Conservation (phyloP, 2,888 invertebrate genomes). For the Drosophila stalkeri region DNA sequence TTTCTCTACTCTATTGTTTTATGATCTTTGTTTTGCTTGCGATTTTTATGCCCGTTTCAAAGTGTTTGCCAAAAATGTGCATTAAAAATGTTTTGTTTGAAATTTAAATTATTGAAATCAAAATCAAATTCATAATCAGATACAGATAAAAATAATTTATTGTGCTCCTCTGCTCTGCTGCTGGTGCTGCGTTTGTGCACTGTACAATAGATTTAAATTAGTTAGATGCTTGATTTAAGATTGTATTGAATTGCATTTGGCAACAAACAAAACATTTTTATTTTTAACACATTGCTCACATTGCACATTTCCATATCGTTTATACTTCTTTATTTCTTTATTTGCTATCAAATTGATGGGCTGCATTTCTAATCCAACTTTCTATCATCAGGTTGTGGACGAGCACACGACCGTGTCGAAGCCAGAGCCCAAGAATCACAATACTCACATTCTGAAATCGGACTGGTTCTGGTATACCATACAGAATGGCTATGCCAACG, state of each 20-base stretch:
- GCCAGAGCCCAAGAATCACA: slow-evolving; percentile 89
- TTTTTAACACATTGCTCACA: slow-evolving; percentile 30
- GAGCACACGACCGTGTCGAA: slow-evolving; percentile 90
- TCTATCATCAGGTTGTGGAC: slow-evolving; percentile 90
- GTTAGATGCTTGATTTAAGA: slow-evolving; percentile 65
- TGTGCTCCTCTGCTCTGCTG: slow-evolving; percentile 68
- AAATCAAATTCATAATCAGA: slow-evolving; percentile 11
- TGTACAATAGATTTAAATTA: slow-evolving; percentile 60
- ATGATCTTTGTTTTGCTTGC: slow-evolving; percentile 47
- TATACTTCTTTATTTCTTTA: not conserved
- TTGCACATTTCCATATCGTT: slow-evolving; percentile 34
- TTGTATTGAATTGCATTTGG: slow-evolving; percentile 49
- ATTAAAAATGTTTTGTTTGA: slow-evolving; percentile 72
- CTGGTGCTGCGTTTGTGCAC: slow-evolving; percentile 56
- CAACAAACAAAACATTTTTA: slow-evolving; percentile 79
- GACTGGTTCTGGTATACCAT: slow-evolving; percentile 99
- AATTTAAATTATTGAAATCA: slow-evolving; percentile 56
- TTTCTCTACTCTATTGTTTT: slow-evolving; percentile 35
- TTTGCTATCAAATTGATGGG: not conserved
- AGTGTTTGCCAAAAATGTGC: slow-evolving; percentile 69
- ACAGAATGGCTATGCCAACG: slow-evolving; percentile 97
- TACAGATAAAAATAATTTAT: slow-evolving; percentile 56
- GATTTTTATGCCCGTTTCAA: slow-evolving; percentile 72
- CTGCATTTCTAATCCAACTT: not conserved
- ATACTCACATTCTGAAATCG: slow-evolving; percentile 92